Evolutionary conservation across 2,888 invertebrate genomes (phyloP), one percentile per base, ranked within the genome.

Genomic region (Tupiocoris notatus): DNA sequence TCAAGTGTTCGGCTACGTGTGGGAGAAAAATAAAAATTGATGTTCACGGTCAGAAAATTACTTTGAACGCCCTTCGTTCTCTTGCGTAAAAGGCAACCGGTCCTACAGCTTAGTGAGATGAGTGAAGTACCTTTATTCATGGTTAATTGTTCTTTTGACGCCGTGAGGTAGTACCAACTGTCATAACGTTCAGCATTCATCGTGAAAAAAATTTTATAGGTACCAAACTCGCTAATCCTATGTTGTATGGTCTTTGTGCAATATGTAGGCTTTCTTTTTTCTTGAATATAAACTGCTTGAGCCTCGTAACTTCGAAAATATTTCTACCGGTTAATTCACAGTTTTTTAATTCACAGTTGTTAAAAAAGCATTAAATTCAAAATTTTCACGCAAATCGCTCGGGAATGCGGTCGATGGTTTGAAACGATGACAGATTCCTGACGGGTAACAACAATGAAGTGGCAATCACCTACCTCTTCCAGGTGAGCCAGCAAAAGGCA

Each of bases 391-490:
- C n/a, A n/a, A n/a, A n/a, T n/a, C n/a, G n/a, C n/a, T n/a, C n/a
- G n/a, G n/a, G n/a, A n/a, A n/a, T n/a, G n/a, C n/a, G n/a, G n/a
- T n/a, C n/a, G n/a, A n/a, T n/a, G n/a, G n/a, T n/a, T n/a, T n/a
- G n/a, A n/a, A n/a, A n/a, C n/a, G n/a, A n/a, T n/a, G n/a, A n/a
- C n/a, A n/a, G n/a, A n/a, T n/a, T n/a, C n/a, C n/a, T 64, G 64
- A 24, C 23, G 12, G 64, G 64, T 23, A 24, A 24, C 23, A 24
- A 64, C 24, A 24, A 64, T 64, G 64, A 64, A 24, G 23, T 64
- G 64, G 64, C 64, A 64, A 64, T 64, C 64, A 64, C 64, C 12
- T 23, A 21, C 63, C 63, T 21, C n/a, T 39, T 39, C 39, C 12
- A 7, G 39, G n/a, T n/a, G n/a, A n/a, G 39, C 6, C 39, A 39